Evolutionary conservation across 2,888 invertebrate genomes (phyloP).

Genomic region (Agelastica alni): DNA sequence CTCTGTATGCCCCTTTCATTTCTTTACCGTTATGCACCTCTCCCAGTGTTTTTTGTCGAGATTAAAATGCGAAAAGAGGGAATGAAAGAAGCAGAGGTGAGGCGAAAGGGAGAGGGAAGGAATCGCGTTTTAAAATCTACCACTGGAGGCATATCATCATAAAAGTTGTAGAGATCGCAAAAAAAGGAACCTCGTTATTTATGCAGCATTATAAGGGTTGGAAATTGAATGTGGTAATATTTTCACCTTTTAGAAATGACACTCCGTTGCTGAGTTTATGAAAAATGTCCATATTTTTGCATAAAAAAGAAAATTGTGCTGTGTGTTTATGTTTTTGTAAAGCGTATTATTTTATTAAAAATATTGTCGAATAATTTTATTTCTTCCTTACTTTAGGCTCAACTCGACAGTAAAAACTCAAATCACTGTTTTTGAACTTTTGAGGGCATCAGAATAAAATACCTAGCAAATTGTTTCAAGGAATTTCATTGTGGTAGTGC

Average conservation of each 20-base stretch:
- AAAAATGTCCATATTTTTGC: conserved; percentile 6
- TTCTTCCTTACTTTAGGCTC: background rate
- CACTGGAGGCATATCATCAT: conserved; percentile 20
- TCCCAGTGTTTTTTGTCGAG: conserved; percentile 4
- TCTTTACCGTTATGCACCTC: too few species aligned
- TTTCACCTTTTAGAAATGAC: conserved; percentile 9
- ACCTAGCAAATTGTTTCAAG: too few species aligned
- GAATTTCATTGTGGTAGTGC: too few species aligned
- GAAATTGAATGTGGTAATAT: conserved; percentile 17
- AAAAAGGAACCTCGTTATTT: conserved; percentile 18
- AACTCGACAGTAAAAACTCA: too few species aligned
- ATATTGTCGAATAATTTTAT: background rate
- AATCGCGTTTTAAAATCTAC: conserved; percentile 19
- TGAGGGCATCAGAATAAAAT: too few species aligned
- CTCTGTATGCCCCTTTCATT: too few species aligned
- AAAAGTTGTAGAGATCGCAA: conserved; percentile 20
- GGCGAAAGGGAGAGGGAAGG: background rate
- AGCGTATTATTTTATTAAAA: background rate
- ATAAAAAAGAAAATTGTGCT: background rate
- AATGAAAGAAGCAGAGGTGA: background rate
- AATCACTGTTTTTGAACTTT: too few species aligned
- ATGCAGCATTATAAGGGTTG: conserved; percentile 19
- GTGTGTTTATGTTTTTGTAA: background rate
- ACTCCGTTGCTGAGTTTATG: background rate
- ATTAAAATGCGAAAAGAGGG: conserved; percentile 21